Conservation (phyloP, 2,888 invertebrate species). For the Aleiodes leptofemur region DNA sequence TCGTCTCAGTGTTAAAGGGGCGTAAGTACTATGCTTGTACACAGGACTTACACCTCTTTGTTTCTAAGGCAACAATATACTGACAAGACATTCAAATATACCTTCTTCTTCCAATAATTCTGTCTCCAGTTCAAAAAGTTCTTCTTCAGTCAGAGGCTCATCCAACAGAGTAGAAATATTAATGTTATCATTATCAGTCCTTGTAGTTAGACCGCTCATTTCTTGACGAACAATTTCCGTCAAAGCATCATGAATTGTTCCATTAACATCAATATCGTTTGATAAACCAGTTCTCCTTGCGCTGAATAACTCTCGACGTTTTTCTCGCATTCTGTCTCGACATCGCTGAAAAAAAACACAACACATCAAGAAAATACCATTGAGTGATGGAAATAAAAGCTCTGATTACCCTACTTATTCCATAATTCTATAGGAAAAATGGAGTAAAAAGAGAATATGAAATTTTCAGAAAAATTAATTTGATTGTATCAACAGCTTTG, state of each 20-base stretch:
- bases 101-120: slow-evolving; percentile 67
- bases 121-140: slow-evolving; percentile 62
- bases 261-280: slow-evolving; percentile 46
- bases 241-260: slow-evolving; percentile 60
- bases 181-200: slow-evolving; percentile 35
- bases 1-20: too few species aligned
- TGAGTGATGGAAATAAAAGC: too few species aligned
- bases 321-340: slow-evolving; percentile 67
- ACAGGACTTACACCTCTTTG: too few species aligned
- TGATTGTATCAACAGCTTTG: too few species aligned
- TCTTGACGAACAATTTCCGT: slow-evolving; percentile 68
- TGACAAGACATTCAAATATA: slow-evolving; percentile 41
- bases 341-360: slow-evolving; percentile 62
- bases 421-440: too few species aligned
- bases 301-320: slow-evolving; percentile 65
- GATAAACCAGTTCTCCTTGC: slow-evolving; percentile 59
- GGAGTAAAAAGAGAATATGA: too few species aligned
- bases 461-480: too few species aligned
- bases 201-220: slow-evolving; percentile 60
- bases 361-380: slow-evolving; percentile 15
- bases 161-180: slow-evolving; percentile 37
- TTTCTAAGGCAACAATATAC: too few species aligned
- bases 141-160: slow-evolving; percentile 59
- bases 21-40: too few species aligned
- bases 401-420: too few species aligned